Base-by-base conservation (phyloP, 1,140 invertebrate genomes). In the Pogonognathellus flavescens region DNA sequence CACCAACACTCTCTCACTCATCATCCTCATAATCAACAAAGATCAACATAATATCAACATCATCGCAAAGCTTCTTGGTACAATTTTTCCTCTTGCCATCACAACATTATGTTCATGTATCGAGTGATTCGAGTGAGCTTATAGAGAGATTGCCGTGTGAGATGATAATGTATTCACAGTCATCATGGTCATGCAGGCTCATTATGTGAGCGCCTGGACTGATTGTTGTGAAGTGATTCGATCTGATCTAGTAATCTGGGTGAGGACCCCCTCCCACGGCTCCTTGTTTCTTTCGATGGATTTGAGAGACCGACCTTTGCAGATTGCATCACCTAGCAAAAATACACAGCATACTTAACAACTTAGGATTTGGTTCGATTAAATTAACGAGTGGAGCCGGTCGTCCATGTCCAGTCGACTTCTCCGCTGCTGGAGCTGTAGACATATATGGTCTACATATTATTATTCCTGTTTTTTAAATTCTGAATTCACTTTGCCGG, bases 381-480 rank as follows among this genome's bases (percentile, higher is more conserved):
- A 76, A 76, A 76, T 76, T 76, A 76, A 76, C 70, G 31, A 76
- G 70, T n/a, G 70, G 70, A 76, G 70, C 70, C 70, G 31, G 70
- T 76, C 70, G 25, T 76, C 41, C 13, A n/a, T 76, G 41, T 50
- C 70, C 31, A 76, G 31, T 76, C 41, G 66, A 70, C 18, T 25
- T 76, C 70, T 76, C 70, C 41, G 49, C 70, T 76, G 70, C 25
- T 49, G 70, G 25, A 49, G 41, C 14, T 10, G n/a, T 76, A 50
- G 70, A 76, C 70, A 76, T 76, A 76, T 76, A 76, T 76, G 70
- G 70, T 41, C 70, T 41, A 76, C 70, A 76, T 66, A 66, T 76
- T 76, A 76, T 76, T 76, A 76, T 76, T 76, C 70, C 70, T 76
- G 41, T 76, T 76, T 76, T 76, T 76, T 76, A 76, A 76, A 76